These are phyloP conservation scores for Proisotoma minuta DNA, from an alignment of 2,888 invertebrate species.

Conservation along the genomic window DNA sequence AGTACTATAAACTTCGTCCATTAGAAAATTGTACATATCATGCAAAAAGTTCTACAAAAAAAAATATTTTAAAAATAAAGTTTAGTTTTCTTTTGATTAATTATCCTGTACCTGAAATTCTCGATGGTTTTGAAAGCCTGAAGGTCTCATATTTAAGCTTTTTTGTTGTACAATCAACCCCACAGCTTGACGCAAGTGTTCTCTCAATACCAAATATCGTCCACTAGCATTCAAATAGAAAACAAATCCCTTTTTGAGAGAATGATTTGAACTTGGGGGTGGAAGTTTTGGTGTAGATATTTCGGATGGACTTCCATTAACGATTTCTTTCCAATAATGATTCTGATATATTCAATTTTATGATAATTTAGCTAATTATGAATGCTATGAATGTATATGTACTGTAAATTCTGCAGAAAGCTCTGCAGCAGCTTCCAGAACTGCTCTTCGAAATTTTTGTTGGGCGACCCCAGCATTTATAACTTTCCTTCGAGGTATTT, in stretches of 20 bases:
- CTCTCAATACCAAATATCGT: conserved; percentile 34
- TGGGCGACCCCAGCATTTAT: conserved; percentile 28
- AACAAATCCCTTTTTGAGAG: conserved; percentile 40
- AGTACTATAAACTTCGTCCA: conserved; percentile 37
- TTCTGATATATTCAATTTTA: not conserved
- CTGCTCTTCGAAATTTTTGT: conserved; percentile 26
- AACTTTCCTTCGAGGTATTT: conserved; percentile 22
- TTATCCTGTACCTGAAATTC: conserved; percentile 26
- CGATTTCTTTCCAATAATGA: conserved; percentile 28
- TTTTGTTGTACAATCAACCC: conserved; percentile 37
- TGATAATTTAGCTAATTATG: not conserved
- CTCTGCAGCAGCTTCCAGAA: conserved; percentile 40
- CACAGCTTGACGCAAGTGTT: conserved; percentile 36
- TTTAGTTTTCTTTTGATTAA: not conserved
- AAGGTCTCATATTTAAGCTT: conserved; percentile 19
- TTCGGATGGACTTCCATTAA: conserved; percentile 5
- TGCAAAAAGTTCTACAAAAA: conserved; percentile 36
- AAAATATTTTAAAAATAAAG: conserved; percentile 7
- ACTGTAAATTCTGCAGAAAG: conserved; percentile 38
- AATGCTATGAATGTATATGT: not conserved
- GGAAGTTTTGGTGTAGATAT: not conserved
- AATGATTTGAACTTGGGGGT: conserved; percentile 25
- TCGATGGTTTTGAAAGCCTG: conserved; percentile 26
- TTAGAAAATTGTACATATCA: conserved; percentile 37
- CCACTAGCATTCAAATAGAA: conserved; percentile 41